Evolutionary conservation across 1,140 invertebrate genomes (phyloP), one percentile per base, ranked within the genome.

Genomic region (Drosophila bifasciata): DNA sequence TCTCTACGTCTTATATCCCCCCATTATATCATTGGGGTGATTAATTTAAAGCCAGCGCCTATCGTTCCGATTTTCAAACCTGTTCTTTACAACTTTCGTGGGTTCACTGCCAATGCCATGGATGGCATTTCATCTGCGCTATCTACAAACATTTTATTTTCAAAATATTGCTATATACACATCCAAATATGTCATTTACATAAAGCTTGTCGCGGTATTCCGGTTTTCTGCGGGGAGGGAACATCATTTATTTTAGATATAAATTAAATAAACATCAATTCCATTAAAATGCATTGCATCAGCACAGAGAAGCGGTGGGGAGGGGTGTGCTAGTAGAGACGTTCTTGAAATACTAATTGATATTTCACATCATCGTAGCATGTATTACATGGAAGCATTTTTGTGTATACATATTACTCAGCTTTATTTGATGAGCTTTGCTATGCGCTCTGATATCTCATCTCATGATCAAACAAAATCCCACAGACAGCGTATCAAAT

Each of bases 271-370:
- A 32, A 16, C 17, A 57, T n/a, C 15, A 17, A 17, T 25, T 52
- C 68, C 39, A 81, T 74, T 70, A 67, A 48, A 48, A 63, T 56
- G 46, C 69, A 78, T 78, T 73, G 69, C 77, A 71, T 71, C 64
- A 53, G 43, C 58, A 43, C 9, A 17, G 13, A 21, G 21, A 43
- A 40, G 39, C 4, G 4, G 32, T 0, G 23, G 23, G 23, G 23
- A 25, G 23, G 3, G 23, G 23, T 1, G n/a, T n/a, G n/a, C 23
- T 36, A 36, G 32, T 11, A 36, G 11, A 36, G 11, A 13, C 32
- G 32, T 1, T 36, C 62, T 56, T 56, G 2, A 68, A 48, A 56
- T 67, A 36, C 11, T 36, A 45, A 68, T 69, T 23, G 43, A 55
- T 25, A 11, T 3, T 19, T 48, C 63, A 16, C 48, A 63, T 55